Conservation (phyloP, 2,888 invertebrate species). For the Melinaea marsaeus region DNA sequence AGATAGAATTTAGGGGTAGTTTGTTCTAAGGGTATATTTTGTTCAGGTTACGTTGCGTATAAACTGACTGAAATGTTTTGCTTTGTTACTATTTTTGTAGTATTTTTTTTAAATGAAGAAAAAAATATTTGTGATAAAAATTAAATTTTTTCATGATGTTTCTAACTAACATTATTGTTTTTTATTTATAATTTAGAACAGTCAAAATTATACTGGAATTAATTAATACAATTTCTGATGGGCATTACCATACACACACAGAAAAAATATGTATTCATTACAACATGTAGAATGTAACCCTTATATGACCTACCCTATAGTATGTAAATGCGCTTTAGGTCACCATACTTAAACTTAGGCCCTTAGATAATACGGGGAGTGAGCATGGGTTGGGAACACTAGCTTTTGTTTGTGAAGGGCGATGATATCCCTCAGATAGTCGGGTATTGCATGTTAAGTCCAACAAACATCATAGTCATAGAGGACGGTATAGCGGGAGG, state of each 20-base stretch:
- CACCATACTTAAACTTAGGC: conserved; percentile 6
- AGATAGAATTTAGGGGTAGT: background rate
- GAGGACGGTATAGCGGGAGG: conserved; percentile 39
- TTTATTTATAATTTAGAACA: background rate
- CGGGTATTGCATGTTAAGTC: conserved; percentile 31
- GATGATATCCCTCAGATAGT: background rate
- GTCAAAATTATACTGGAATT: background rate
- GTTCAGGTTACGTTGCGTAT: background rate
- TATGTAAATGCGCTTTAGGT: conserved; percentile 3
- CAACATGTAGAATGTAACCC: background rate
- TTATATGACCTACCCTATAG: background rate
- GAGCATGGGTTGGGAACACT: conserved; percentile 67
- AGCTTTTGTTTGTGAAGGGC: conserved; percentile 65
- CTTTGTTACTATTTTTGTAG: no score
- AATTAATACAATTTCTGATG: background rate
- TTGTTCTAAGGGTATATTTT: background rate
- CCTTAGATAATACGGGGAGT: conserved; percentile 45
- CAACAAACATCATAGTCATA: conserved; percentile 18
- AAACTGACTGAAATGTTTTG: background rate
- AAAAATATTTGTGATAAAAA: no score
- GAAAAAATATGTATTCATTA: background rate
- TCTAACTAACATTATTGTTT: no score
- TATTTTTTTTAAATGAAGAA: no score
- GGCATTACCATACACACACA: background rate
- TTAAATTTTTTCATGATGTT: no score